phyloP scores from a whole-genome alignment of 1,140 invertebrate species.

The Stenopsyche tienmushanensis region DNA sequence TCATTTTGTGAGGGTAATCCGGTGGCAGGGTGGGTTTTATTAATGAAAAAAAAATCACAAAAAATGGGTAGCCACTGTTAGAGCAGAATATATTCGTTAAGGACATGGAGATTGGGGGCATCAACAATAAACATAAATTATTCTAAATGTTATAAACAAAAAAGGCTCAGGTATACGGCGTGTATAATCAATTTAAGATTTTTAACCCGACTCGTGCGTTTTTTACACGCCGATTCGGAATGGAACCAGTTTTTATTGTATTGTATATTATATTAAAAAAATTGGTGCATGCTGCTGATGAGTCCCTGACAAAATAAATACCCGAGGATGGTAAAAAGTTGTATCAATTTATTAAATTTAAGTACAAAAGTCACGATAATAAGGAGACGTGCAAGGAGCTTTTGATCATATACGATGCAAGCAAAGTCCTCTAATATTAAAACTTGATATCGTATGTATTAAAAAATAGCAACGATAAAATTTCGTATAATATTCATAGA shows the following conservation, averaged over 20 bases:
- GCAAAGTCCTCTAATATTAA: no score
- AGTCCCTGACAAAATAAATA: neutral
- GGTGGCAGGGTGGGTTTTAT: slow-evolving; percentile 24
- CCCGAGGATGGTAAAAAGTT: no score
- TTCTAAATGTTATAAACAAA: slow-evolving; percentile 12
- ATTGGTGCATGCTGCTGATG: neutral
- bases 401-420: no score
- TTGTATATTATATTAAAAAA: neutral
- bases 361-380: no score
- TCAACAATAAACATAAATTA: slow-evolving; percentile 21
- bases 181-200: neutral
- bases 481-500: no score
- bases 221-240: neutral
- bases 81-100: neutral
- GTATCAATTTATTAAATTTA: no score
- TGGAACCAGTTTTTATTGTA: slow-evolving; percentile 9
- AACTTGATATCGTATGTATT: no score
- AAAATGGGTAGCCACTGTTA: slow-evolving; percentile 8
- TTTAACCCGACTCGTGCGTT: slow-evolving; percentile 1
- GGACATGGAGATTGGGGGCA: neutral
- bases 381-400: no score
- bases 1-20: slow-evolving; percentile 18
- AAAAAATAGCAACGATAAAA: no score
- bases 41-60: slow-evolving; percentile 16
- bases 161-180: neutral